phyloP scores from a whole-genome alignment of 2,113 vertebrate genomes.

The sheep (Ovis aries) region ARS-UI_Ramb_v3.0 NC_056056.1:61381001-61381500 shows the following conservation, averaged over 20 bases:
- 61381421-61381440: not conserved
- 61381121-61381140: not conserved
- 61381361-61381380: not conserved
- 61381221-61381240: not conserved
- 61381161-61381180: not conserved
- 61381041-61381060: not conserved
- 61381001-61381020: not conserved
- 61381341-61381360: not conserved
- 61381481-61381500: not conserved
- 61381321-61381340: not conserved
- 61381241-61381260: not conserved
- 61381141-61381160: not conserved
- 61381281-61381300: not conserved
- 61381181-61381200: not conserved
- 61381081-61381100: not conserved
- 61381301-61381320: fast-evolving
- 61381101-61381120: not conserved
- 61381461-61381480: not conserved
- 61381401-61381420: fast-evolving
- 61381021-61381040: not conserved
- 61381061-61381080: not conserved
- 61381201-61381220: not conserved
- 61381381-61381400: not conserved
- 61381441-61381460: not conserved
- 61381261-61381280: not conserved